Evolutionary conservation across 53 echinoderm and acorn worm genomes (phyloP), one percentile per base, ranked within the genome.

Genomic region (Apostichopus leukothele): DNA sequence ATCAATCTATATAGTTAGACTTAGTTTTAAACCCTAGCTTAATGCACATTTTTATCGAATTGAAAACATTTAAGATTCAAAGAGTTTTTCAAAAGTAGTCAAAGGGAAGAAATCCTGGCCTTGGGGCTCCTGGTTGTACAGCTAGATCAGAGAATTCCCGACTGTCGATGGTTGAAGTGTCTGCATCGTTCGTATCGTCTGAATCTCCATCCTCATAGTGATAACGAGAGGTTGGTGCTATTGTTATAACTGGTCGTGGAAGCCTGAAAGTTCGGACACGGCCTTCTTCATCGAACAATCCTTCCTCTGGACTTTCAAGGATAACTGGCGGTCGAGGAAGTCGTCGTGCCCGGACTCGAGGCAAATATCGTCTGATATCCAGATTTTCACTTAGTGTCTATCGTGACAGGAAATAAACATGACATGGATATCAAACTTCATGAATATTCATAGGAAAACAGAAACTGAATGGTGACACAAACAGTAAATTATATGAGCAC

Each of bases 341-440:
- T 53, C 79, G 79, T 50, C 79, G 79, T 12, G 79, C 51, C 7
- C 78, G 52, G n/a, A 78, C 78, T 16, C 78, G 78, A 78, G 78
- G 78, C 78, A 78, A 51, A 51, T 51, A 78, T 9, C 78, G 51
- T 13, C 78, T 27, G 14, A 78, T 52, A 14, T 78, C 78, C 6
- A 52, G 26, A 78, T 51, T 78, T 78, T 78, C 78, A 51, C 78
- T 50, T 7, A 9, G 53, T 50, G 78, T 78, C 78, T 78, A 27
- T 39, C 3, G 39, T 39, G 39, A 39, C 39, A 39, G 39, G 3
- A 39, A 39, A 39, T 39, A 39, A 39, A 39, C 39, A 39, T 2
- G 39, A 39, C 3, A 39, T 39, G 39, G 39, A 39, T 39, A 39
- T 39, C 39, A 39, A 39, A 39, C 39, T 39, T 0, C 39, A 39